Evolutionary conservation across 2,797 vertebrate species (phyloP).

Genomic region (Cryptoblepharus egeriae): DNA sequence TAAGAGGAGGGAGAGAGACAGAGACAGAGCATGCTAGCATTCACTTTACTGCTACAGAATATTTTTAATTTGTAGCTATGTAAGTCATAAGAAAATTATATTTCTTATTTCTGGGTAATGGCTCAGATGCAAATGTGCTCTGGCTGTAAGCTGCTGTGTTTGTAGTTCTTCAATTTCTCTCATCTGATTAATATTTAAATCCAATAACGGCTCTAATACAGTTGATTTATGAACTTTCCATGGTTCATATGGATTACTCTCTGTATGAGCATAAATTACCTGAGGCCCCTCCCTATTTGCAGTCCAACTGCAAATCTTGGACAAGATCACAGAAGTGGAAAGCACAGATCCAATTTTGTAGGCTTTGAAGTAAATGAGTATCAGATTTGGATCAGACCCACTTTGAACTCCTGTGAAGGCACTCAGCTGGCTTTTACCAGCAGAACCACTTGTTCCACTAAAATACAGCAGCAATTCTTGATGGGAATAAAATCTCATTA

Average conservation of each 20-base stretch:
- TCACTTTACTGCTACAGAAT: slow-evolving; percentile 20
- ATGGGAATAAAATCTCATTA: slow-evolving; percentile 27
- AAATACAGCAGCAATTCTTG: not conserved
- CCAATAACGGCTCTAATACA: slow-evolving; percentile 68
- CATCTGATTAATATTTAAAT: slow-evolving; percentile 74
- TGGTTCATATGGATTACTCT: slow-evolving; percentile 60
- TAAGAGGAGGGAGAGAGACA: too few relatives aligned
- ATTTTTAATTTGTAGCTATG: slow-evolving; percentile 59
- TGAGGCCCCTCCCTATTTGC: slow-evolving; percentile 46
- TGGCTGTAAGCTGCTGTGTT: slow-evolving; percentile 56
- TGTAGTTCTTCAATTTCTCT: slow-evolving; percentile 60
- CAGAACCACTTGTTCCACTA: not conserved
- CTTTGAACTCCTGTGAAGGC: slow-evolving; percentile 14
- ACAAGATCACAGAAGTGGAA: slow-evolving; percentile 27
- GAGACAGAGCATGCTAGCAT: not conserved
- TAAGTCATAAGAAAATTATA: slow-evolving; percentile 64
- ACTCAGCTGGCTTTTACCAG: not conserved
- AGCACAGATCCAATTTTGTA: not conserved
- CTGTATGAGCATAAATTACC: slow-evolving; percentile 57
- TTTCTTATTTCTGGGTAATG: slow-evolving; percentile 62
- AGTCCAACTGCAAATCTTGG: slow-evolving; percentile 43
- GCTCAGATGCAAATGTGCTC: slow-evolving; percentile 46
- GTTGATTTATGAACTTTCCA: slow-evolving; percentile 61
- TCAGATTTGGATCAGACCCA: not conserved
- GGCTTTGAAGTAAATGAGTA: not conserved